Evolutionary conservation across 2,888 invertebrate species (phyloP), one percentile per base, ranked within the genome.

Genomic region (Oxytorus armatus): DNA sequence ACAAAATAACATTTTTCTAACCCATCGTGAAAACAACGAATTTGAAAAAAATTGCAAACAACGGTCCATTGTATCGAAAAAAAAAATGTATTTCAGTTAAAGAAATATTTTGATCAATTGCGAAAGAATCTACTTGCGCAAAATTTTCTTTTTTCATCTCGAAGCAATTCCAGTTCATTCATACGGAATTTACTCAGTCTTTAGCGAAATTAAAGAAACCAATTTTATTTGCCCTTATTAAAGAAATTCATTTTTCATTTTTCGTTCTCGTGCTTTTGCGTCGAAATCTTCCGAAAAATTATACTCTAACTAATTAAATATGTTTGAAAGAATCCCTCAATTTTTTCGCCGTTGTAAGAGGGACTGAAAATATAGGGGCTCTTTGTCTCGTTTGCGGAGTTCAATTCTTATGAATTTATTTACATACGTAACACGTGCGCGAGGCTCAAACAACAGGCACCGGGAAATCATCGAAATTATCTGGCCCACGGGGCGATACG

Each of bases 401-500:
- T 36, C 8, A 0, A 53, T 57, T 8, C n/a, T 21, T 39, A 39
- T 25, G 18, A 47, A 68, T 39, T 59, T 36, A 49, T 61, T 29
- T 42, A 44, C 16, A 55, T 44, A 44, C 23, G 44, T 25, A 42
- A 53, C 57, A 66, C 66, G 69, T 66, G 57, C 57, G 57, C 18
- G 33, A 25, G 59, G 8, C 3, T 59, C 55, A 33, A n/a, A n/a
- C 29, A 59, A 57, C 59, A 55, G 65, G 25, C 57, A 66, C 53
- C 74, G 55, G 49, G 59, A 80, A 82, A 82, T 79, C 57, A 55
- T 80, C 49, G 57, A 81, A 80, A 80, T 81, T 81, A 77, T 83
- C 72, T 49, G 18, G 16, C 59, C 29, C 23, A 23, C 23, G 8
- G 59, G 36, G 29, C 44, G 21, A 7, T 4, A 11, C 51, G 49